Base-by-base conservation (phyloP, 1,140 invertebrate genomes). In the Drosophila burlai region DNA sequence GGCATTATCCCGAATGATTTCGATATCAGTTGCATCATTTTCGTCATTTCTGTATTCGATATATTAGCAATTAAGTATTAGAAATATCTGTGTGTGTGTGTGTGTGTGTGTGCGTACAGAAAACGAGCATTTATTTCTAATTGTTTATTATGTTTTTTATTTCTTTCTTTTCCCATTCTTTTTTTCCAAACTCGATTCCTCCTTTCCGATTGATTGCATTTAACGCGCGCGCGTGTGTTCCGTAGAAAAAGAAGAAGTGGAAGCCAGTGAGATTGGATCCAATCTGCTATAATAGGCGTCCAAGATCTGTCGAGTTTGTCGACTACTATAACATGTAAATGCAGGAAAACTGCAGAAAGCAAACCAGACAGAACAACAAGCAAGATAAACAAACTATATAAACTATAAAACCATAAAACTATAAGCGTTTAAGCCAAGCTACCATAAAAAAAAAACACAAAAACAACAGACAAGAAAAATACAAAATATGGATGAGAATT, bases 251-350 rank as follows among this genome's bases (percentile, higher is more conserved):
- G 91, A 92, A 92, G 81, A 92, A 90, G 83, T 93, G 92, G 92
- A 93, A 84, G 74, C 92, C 92, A 76, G 92, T 93, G 59, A 91
- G 92, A 91, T 91, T 93, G 80, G 92, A 93, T 92, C 90, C 87
- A 79, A 91, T 91, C 75, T 93, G 87, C 80, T 93, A 87, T 83
- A 67, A 42, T 68, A 90, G 87, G 68, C 92, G 82, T 62, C 86
- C 86, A 74, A 90, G 92, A 82, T 85, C 87, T 75, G 82, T 93
- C 65, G 92, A 92, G 73, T 91, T 91, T 91, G 84, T 91, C 80
- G 92, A 93, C 81, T 92, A 91, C 80, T 92, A 89, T 91, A 74
- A 92, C 82, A 80, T 91, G 69, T 92, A 91, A 87, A 72, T 83
- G 62, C 58, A 55, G 71, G 71, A 21, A 16, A 47, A 47, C 21